Evolutionary conservation across 2,113 vertebrate species (phyloP), one percentile per base, ranked within the genome.

Genomic region (Fregetta grallaria): DNA sequence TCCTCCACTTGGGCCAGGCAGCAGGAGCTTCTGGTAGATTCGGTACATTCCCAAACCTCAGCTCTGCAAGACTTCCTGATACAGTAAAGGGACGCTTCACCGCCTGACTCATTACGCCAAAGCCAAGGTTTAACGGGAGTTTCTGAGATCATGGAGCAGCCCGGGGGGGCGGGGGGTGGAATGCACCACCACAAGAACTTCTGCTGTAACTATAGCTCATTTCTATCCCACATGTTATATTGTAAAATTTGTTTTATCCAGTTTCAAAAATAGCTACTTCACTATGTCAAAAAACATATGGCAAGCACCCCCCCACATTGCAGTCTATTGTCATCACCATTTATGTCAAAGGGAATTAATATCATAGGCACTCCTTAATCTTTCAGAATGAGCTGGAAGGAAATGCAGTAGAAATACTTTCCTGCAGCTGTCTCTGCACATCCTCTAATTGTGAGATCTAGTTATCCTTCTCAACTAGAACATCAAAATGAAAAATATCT

Each of bases 261-360:
- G 61, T 87, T 94, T 92, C 83, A 96, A 68, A 96, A 87, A 92
- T 62, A 96, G 70, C 76, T 89, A 13, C 76, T 94, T 91, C 36
- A 15, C 47, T 44, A 21, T 95, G 80, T 82, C 66, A 92, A 65
- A 94, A 94, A 96, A 38, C 90, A 92, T 94, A 94, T 66, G 86
- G 88, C 73, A 94, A 79, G 45, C 49, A 75, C 92, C 86, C 89
- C 80, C 77, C 73, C 86, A 82, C 47, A 75, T 47, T 3, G 1
- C 70, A 42, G 40, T 61, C 88, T 84, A 78, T 92, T 96, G 86
- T 95, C 86, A 96, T 92, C 83, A 89, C 58, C 76, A 65, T 91
- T 96, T 94, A 75, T 94, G 89, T 91, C 91, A 96, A 76, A 88
- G 55, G 72, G 83, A 92, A 81, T 96, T 87, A 78, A 70, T 95